Evolutionary conservation across 2,888 invertebrate genomes (phyloP).

Genomic region (Xanthia togata): DNA sequence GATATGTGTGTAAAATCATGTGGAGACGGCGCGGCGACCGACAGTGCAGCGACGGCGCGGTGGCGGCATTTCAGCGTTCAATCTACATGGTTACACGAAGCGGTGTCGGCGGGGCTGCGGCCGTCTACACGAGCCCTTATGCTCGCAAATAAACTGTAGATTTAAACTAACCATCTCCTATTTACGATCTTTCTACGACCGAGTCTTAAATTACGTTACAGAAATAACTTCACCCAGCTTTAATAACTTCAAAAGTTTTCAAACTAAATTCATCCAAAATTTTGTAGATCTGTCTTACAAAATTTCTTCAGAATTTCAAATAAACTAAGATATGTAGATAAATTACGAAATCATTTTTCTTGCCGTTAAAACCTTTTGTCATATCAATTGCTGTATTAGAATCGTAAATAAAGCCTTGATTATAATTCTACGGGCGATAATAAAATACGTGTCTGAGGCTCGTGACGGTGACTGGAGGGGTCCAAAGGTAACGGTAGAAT

Average conservation of each 20-base stretch:
- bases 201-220: conserved; percentile 38
- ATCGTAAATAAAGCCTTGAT: conserved; percentile 37
- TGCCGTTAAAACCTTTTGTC: conserved; percentile 20
- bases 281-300: conserved; percentile 19
- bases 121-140: neutral
- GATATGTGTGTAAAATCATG: too few species aligned
- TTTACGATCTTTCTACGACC: conserved; percentile 33
- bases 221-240: conserved; percentile 49
- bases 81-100: too few species aligned
- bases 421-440: conserved; percentile 45
- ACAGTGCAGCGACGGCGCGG: too few species aligned
- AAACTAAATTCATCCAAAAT: conserved; percentile 49
- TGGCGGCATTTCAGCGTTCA: too few species aligned
- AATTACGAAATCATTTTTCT: conserved; percentile 38
- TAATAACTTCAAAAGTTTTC: conserved; percentile 48
- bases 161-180: conserved; percentile 9
- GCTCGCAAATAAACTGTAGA: conserved; percentile 14
- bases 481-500: conserved; percentile 29
- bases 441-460: conserved; percentile 52
- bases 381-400: conserved; percentile 9
- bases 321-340: conserved; percentile 28
- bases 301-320: conserved; percentile 34
- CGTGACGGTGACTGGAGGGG: conserved; percentile 48
- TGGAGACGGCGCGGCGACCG: too few species aligned
- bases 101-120: too few species aligned